These are phyloP conservation scores for Apoda limacodes DNA, from an alignment of 2,888 invertebrate genomes.

Conservation along the genomic window DNA sequence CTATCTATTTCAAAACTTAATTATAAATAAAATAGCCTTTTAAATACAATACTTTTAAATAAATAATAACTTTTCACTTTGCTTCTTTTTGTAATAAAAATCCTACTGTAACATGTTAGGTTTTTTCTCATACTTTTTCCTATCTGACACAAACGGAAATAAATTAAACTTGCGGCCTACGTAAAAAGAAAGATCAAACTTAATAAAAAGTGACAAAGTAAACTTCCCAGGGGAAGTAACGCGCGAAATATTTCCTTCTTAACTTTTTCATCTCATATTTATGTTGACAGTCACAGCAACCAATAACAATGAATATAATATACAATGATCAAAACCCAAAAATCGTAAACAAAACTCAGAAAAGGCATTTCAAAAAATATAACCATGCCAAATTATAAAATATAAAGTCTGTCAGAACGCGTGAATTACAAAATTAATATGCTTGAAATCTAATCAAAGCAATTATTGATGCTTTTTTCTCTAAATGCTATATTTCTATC, in stretches of 20 bases:
- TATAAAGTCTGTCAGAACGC: constrained; percentile 58
- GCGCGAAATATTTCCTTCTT: constrained; percentile 55
- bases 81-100: too few species aligned
- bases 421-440: constrained; percentile 65
- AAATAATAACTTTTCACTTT: too few species aligned
- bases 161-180: too few species aligned
- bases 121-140: too few species aligned
- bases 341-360: constrained; percentile 58
- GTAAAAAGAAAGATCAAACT: too few species aligned
- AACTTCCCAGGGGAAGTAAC: constrained; percentile 48
- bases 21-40: too few species aligned
- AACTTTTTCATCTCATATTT: constrained; percentile 40
- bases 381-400: constrained; percentile 59
- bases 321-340: constrained; percentile 52
- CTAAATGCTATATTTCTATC: constrained; percentile 25
- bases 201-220: constrained; percentile 30
- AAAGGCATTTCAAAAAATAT: too few species aligned
- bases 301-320: constrained; percentile 37
- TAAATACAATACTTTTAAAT: too few species aligned
- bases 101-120: too few species aligned
- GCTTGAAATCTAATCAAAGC: constrained; percentile 67
- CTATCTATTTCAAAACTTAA: too few species aligned
- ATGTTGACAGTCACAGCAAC: constrained; percentile 55
- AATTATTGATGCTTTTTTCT: constrained; percentile 57
- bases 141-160: too few species aligned